Evolutionary conservation across 2,113 vertebrate species (phyloP).

Genomic region (Mixornis gularis): DNA sequence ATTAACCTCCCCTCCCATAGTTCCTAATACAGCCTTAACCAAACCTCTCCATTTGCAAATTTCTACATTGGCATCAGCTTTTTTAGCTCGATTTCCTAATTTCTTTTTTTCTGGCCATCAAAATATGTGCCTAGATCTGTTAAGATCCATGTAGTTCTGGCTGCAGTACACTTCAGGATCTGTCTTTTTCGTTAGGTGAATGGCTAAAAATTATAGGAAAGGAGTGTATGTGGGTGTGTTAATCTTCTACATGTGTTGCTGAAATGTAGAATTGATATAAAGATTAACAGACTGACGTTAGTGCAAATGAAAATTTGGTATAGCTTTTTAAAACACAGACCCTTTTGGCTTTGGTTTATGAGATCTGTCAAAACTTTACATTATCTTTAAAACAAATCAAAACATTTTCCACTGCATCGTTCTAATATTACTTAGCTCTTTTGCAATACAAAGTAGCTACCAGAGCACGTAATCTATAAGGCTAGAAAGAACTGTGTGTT

Average conservation of each 20-base stretch:
- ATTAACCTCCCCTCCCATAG: background rate
- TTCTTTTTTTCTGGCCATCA: background rate
- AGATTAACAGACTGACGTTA: background rate
- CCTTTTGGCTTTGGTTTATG: background rate
- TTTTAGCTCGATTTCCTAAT: background rate
- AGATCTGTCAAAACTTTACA: background rate
- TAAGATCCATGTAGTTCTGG: background rate
- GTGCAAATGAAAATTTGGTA: background rate
- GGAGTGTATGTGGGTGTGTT: background rate
- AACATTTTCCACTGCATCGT: background rate
- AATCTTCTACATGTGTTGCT: background rate
- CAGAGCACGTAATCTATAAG: background rate
- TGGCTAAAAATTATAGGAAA: background rate
- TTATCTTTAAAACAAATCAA: background rate
- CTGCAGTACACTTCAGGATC: background rate
- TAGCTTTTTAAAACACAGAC: background rate
- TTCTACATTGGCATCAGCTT: background rate
- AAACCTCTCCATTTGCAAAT: background rate
- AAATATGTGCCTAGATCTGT: background rate
- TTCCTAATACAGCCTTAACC: background rate
- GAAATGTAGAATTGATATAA: background rate
- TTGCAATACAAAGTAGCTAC: background rate
- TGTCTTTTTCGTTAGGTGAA: background rate
- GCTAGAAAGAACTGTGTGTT: background rate
- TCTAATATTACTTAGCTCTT: background rate